Conservation (phyloP, 2,888 invertebrate species). For the Aradus depressus region DNA sequence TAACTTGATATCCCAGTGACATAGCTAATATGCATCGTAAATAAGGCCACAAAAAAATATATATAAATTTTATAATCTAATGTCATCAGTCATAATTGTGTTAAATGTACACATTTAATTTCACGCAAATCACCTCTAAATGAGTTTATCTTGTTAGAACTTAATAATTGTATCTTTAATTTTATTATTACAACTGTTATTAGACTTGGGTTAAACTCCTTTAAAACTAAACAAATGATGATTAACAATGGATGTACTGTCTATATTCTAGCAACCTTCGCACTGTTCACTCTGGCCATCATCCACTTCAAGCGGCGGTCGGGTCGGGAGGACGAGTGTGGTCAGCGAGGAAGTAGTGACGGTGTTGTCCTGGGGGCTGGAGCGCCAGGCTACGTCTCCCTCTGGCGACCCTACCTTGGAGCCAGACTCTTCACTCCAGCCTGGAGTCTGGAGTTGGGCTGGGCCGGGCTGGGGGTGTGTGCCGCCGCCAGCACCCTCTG, state of each 20-base stretch:
- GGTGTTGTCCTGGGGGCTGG: conserved; percentile 39
- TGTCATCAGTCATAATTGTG: no score
- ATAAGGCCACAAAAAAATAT: no score
- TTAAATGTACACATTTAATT: no score
- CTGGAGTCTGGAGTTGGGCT: conserved; percentile 73
- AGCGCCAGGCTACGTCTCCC: conserved; percentile 24
- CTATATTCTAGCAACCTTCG: conserved; percentile 63
- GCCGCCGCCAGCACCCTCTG: conserved; percentile 72
- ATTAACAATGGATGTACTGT: not conserved
- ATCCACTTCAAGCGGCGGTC: conserved; percentile 71
- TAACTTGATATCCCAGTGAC: no score
- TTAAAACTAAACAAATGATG: no score
- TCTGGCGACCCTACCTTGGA: conserved; percentile 24
- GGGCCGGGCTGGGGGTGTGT: conserved; percentile 76
- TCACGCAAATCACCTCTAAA: no score
- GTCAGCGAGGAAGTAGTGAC: conserved; percentile 32
- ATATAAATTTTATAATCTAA: no score
- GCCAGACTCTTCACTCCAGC: conserved; percentile 39
- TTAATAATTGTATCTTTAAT: no score
- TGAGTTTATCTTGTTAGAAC: no score
- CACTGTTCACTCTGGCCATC: conserved; percentile 81
- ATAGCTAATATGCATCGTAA: no score
- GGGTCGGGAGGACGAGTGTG: conserved; percentile 19
- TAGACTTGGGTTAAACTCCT: no score
- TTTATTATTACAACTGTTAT: no score